A percentile compares a stretch with the other conserved stretches of the same genome.
Evolutionary conservation across 2,113 vertebrate genomes (phyloP).

Genomic region (Lagopus leucura): DNA sequence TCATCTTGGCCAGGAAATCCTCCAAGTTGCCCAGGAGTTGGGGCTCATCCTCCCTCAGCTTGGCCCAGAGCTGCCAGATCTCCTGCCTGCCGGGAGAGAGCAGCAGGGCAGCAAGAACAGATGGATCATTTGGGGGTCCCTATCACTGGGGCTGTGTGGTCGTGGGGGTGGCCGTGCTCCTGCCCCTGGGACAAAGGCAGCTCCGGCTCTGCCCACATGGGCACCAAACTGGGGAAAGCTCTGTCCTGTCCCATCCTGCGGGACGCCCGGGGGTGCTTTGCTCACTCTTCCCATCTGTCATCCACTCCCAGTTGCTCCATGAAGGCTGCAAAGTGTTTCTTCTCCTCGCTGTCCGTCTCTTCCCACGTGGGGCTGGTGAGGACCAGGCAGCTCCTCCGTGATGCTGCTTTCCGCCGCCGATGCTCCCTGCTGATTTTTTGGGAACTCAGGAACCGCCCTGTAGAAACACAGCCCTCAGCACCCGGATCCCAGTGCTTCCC

Average conservation of each 20-base stretch:
- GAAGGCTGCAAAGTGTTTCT: constrained; percentile 66
- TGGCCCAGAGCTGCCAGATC: constrained; percentile 81
- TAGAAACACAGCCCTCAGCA: background rate
- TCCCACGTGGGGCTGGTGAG: background rate
- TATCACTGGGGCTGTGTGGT: rapidly evolving
- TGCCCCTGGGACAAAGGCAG: background rate
- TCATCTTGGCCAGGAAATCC: constrained; percentile 78
- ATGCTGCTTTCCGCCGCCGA: constrained; percentile 11
- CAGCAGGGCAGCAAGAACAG: too few species aligned
- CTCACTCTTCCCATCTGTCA: constrained; percentile 71
- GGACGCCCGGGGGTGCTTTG: background rate
- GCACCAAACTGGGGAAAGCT: too few species aligned
- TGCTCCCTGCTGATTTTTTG: background rate
- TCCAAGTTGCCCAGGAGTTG: constrained; percentile 75
- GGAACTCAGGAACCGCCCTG: constrained; percentile 69
- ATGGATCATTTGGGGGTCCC: too few species aligned
- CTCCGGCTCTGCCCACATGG: background rate
- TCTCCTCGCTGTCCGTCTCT: constrained; percentile 46
- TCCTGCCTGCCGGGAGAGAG: constrained; percentile 64
- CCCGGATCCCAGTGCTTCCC: background rate
- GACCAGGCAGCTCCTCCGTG: background rate
- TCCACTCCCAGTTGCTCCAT: constrained; percentile 71
- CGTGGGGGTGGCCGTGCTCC: background rate
- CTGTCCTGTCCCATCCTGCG: background rate
- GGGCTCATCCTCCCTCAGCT: constrained; percentile 75